Evolutionary conservation across 2,888 invertebrate species (phyloP), one percentile per base, ranked within the genome.

Genomic region (Drosophila algonquin): DNA sequence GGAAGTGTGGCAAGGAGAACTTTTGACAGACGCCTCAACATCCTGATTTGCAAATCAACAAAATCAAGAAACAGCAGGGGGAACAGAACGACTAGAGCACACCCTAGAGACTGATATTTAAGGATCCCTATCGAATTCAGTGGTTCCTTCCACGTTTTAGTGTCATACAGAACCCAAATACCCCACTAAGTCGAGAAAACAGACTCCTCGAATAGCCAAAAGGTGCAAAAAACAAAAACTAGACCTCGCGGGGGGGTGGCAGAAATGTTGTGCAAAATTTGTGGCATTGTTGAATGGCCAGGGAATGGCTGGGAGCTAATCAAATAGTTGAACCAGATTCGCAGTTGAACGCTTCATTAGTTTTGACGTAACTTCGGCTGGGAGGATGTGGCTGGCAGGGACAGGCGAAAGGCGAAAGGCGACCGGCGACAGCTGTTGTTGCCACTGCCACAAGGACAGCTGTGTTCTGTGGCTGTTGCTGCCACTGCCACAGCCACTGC

Each of bases 301-400:
- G 32, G 55, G 16, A 24, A 59, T 27, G 51, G 35, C 24, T 48
- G 24, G 54, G 48, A 21, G 68, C 71, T 69, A 76, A 77, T 80
- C 71, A 73, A 77, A 74, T 73, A 65, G 74, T 67, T 80, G 51
- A 74, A 70, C 68, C 67, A 76, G 81, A 56, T 76, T 75, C 57
- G 69, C 62, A 60, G 68, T 73, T 74, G 60, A 76, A 74, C 63
- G 79, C 72, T 74, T 74, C 78, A 81, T 81, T 77, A 70, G 77
- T 70, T 76, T 70, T 76, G 67, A 76, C 63, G 61, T 61, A 73
- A 70, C 60, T 55, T 75, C 7, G 51, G 63, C 51, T 63, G 35
- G 0, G 48, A 44, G 50, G 51, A 51, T 57, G 51, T 57, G 51
- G 32, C 21, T 61, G 2, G 32, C 21, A 61, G 2, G 53, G 58